Percentiles rank a stretch among this genome's conserved stretches.
These are phyloP conservation scores for Hypercompe scribonia DNA, from an alignment of 2,888 invertebrate genomes.

Conservation along the genomic window DNA sequence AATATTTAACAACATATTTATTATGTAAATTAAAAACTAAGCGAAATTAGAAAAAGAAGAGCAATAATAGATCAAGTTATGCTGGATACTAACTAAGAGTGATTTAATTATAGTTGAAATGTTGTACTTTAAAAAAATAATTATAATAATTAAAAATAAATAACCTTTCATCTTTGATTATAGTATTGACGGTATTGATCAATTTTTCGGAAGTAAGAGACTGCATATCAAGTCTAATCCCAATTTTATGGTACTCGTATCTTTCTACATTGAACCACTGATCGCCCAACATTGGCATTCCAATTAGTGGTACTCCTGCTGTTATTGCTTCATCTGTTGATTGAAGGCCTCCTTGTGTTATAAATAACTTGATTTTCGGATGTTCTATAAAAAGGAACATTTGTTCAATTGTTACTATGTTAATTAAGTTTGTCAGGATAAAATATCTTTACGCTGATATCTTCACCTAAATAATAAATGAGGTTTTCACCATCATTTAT, in stretches of 20 bases:
- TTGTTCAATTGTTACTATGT: neutral
- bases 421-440: neutral
- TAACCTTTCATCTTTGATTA: conserved; percentile 47
- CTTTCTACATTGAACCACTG: conserved; percentile 69
- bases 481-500: too few species aligned
- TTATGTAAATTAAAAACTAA: too few species aligned
- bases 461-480: too few species aligned
- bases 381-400: conserved; percentile 55
- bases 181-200: conserved; percentile 44
- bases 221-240: conserved; percentile 60
- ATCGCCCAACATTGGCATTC: conserved; percentile 72
- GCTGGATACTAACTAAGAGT: too few species aligned
- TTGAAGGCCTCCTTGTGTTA: conserved; percentile 79
- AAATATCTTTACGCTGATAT: too few species aligned
- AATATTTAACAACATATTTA: too few species aligned
- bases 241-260: conserved; percentile 60
- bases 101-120: neutral
- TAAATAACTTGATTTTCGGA: conserved; percentile 77
- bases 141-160: neutral
- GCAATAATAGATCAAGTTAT: too few species aligned
- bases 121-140: neutral
- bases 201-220: conserved; percentile 54
- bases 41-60: too few species aligned
- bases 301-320: conserved; percentile 72
- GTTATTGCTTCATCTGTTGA: conserved; percentile 75